Conservation (phyloP, 2,888 invertebrate species). For the Caenorhabditis macrosperma region DNA sequence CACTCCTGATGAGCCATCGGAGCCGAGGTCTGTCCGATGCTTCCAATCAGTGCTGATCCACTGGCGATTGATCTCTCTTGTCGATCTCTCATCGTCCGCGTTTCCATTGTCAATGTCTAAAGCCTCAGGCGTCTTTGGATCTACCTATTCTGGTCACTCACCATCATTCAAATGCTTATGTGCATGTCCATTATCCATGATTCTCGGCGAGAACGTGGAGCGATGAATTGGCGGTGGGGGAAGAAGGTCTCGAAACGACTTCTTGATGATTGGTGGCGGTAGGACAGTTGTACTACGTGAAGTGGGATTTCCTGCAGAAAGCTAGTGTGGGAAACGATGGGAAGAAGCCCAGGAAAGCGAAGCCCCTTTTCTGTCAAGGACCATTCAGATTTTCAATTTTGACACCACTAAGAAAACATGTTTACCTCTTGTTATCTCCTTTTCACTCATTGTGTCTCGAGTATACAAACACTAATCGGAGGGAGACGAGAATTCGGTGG, state of each 20-base stretch:
- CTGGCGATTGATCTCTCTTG: slow-evolving; percentile 44
- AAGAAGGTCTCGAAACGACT: slow-evolving; percentile 49
- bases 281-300: slow-evolving; percentile 39
- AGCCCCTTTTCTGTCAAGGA: slow-evolving; percentile 15
- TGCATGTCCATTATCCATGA: slow-evolving; percentile 48
- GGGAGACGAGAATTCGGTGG: not conserved
- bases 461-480: slow-evolving; percentile 16
- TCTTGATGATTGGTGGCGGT: slow-evolving; percentile 47
- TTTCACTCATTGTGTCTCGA: slow-evolving; percentile 29
- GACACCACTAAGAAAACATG: slow-evolving; percentile 21
- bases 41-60: slow-evolving; percentile 63
- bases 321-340: not conserved
- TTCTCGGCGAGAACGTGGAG: slow-evolving; percentile 37
- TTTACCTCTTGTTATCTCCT: slow-evolving; percentile 47
- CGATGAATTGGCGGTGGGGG: slow-evolving; percentile 40
- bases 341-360: not conserved
- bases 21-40: slow-evolving; percentile 59
- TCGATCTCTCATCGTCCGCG: slow-evolving; percentile 64
- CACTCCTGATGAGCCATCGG: slow-evolving; percentile 67
- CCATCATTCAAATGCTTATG: slow-evolving; percentile 60
- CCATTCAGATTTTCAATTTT: slow-evolving; percentile 21
- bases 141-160: slow-evolving; percentile 1
- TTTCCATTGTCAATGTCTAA: slow-evolving; percentile 68
- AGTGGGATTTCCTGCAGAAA: slow-evolving; percentile 44
- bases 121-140: not conserved